A percentile compares a stretch with the other conserved stretches of the same genome.
Evolutionary conservation across 2,888 invertebrate species (phyloP).

Genomic region (Perdita meconis): DNA sequence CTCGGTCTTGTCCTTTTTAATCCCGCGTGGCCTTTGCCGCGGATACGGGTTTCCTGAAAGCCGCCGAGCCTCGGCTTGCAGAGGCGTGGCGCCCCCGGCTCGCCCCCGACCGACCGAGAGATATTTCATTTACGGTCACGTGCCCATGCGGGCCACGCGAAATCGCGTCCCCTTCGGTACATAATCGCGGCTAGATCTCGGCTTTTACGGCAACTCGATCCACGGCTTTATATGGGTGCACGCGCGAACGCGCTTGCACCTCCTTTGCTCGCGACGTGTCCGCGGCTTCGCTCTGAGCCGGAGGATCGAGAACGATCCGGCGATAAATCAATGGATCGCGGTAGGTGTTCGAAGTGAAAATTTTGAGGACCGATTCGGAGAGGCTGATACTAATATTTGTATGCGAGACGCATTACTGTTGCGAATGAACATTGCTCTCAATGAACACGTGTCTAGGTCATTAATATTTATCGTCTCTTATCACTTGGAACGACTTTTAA

Average conservation of each 20-base stretch:
- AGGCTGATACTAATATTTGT: neutral
- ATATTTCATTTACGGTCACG: conserved; percentile 62
- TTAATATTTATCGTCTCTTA: too few species aligned
- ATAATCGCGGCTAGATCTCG: conserved; percentile 48
- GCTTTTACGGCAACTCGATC: conserved; percentile 24
- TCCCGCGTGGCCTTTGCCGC: conserved; percentile 48
- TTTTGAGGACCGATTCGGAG: neutral
- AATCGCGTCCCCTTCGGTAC: conserved; percentile 43
- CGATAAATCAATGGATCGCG: neutral
- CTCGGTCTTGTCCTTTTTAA: conserved; percentile 52
- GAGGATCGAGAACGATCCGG: neutral
- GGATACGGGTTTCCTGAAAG: conserved; percentile 57
- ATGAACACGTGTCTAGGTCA: too few species aligned
- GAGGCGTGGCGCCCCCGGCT: conserved; percentile 59
- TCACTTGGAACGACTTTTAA: too few species aligned
- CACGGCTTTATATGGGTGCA: conserved; percentile 46
- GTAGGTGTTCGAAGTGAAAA: neutral
- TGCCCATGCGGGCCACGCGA: conserved; percentile 49
- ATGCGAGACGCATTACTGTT: too few species aligned
- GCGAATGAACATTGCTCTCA: too few species aligned
- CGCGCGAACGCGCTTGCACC: conserved; percentile 13
- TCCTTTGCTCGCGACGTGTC: neutral
- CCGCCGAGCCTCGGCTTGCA: conserved; percentile 26
- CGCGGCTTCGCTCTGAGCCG: neutral
- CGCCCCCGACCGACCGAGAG: conserved; percentile 35